Evolutionary conservation across 2,888 invertebrate species (phyloP).

Genomic region (Allolobophora icterica): DNA sequence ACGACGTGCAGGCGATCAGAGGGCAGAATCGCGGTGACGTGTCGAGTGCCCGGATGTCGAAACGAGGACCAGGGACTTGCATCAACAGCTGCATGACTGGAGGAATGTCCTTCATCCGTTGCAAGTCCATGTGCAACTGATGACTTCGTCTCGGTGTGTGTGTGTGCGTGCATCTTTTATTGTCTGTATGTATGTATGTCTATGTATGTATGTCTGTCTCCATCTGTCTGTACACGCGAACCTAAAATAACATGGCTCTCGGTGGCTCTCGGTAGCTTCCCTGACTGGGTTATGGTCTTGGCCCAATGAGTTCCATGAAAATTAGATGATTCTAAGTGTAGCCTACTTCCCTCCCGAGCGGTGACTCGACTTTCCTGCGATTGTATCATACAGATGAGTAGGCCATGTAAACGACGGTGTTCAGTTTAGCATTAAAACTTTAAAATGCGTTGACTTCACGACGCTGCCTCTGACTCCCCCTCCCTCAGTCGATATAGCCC

Average conservation of each 20-base stretch:
- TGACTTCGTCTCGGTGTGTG: background rate
- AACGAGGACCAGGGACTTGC: slow-evolving; percentile 21
- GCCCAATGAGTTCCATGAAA: too few relatives aligned
- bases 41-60: background rate
- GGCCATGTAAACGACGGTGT: too few relatives aligned
- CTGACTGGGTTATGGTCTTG: background rate
- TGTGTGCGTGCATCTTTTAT: background rate
- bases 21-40: background rate
- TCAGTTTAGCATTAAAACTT: too few relatives aligned
- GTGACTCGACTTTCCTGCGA: too few relatives aligned
- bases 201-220: background rate
- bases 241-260: background rate
- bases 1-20: background rate
- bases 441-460: too few relatives aligned
- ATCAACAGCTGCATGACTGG: slow-evolving; percentile 35
- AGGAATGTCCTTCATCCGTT: slow-evolving; percentile 34
- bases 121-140: slow-evolving; percentile 36
- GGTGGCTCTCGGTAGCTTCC: too few relatives aligned
- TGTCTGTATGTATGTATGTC: background rate
- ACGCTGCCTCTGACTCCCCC: too few relatives aligned
- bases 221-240: background rate
- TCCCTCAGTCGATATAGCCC: too few relatives aligned
- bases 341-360: too few relatives aligned
- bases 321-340: too few relatives aligned
- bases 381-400: too few relatives aligned